Evolutionary conservation across 2,888 invertebrate genomes (phyloP), one percentile per base, ranked within the genome.

Genomic region (Ditylenchus weischeri): DNA sequence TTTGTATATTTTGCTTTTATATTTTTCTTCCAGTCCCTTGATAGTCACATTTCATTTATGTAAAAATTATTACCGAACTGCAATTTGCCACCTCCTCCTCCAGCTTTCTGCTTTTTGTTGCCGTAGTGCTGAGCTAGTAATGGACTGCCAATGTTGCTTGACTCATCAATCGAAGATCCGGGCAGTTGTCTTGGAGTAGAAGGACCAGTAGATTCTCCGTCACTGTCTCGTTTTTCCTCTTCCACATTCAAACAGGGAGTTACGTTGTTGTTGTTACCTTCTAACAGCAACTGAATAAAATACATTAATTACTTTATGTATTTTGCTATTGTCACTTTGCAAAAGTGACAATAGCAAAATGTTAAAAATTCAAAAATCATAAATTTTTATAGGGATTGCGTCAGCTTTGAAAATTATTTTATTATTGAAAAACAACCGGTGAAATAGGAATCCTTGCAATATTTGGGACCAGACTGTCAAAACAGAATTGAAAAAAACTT

Each of bases 21-120:
- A 21, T n/a, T 29, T 50, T 7, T 3, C 29, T 29, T 29, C 5
- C 29, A 29, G 29, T 29, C 5, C 29, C 29, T 5, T n/a, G 5
- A 29, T 50, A 5, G 50, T 5, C 21, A 50, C 6, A 50, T 5
- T 57, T 62, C 63, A 11, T 21, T n/a, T 18, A 66, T 36, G 51
- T 47, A 64, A 65, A 7, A 62, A 62, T 10, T 62, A 62, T 47
- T 50, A 51, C 65, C 84, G 64, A 85, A 81, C 69, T 84, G 84
- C 64, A 86, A 83, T 72, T 85, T 85, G 73, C 85, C 84, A 3
- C 62, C 62, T 18, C 62, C 62, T 29, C 62, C 48, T 21, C 19
- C 29, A 43, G 68, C 84, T 78, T 47, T 85, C 84, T 29, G 29
- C 70, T 84, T 84, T 65, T 85, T 82, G 59, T 84, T 83, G 4